These are phyloP conservation scores for Onychomys torridus DNA, from an alignment of 2,797 vertebrate species.

Conservation along the genomic window DNA sequence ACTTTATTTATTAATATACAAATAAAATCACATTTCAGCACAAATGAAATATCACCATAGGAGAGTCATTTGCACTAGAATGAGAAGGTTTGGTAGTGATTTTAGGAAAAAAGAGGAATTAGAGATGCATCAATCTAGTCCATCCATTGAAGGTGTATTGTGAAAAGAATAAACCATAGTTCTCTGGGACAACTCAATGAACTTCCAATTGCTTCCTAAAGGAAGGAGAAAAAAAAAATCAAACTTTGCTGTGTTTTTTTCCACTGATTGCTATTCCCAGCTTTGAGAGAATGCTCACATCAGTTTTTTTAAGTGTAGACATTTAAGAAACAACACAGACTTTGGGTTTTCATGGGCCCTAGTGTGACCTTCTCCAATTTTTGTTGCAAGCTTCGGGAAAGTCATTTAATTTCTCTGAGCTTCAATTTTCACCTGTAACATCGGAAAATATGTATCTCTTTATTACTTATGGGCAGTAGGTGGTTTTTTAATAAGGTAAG, in stretches of 20 bases:
- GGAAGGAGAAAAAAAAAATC: neutral
- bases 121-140: neutral
- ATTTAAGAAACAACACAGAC: slow-evolving; percentile 6
- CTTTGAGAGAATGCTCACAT: neutral
- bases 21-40: too few relatives aligned
- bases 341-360: neutral
- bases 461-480: neutral
- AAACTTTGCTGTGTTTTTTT: neutral
- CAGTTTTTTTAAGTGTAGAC: neutral
- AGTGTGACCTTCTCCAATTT: neutral
- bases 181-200: neutral
- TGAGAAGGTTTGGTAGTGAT: neutral
- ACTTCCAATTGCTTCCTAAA: neutral
- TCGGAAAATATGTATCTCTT: slow-evolving; percentile 39
- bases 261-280: neutral
- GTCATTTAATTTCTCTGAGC: slow-evolving; percentile 23
- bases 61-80: slow-evolving; percentile 7
- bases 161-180: neutral
- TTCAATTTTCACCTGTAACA: slow-evolving; percentile 50
- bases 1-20: too few relatives aligned
- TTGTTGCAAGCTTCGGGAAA: neutral
- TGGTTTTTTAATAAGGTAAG: neutral
- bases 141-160: neutral
- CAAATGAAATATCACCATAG: too few relatives aligned
- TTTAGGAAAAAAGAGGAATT: slow-evolving; percentile 15